Conservation (phyloP, 2,888 invertebrate genomes). For the Cerastoderma edule region DNA sequence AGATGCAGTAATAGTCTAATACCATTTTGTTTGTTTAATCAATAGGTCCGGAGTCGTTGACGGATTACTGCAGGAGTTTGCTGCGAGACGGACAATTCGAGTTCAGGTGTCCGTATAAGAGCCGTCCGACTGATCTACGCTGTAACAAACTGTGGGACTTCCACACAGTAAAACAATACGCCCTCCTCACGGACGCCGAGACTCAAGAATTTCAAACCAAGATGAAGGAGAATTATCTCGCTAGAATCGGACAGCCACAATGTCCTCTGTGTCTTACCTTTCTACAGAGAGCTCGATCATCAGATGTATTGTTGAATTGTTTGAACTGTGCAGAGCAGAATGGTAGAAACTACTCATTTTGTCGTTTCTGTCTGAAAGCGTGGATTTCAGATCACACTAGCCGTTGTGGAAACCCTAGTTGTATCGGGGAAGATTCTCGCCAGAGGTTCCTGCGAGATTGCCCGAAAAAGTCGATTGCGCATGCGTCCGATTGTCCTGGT, state of each 20-base stretch:
- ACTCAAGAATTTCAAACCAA: neutral
- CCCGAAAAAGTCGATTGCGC: conserved; percentile 29
- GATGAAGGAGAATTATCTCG: neutral
- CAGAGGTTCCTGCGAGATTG: neutral
- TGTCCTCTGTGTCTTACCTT: neutral
- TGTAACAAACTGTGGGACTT: too few relatives aligned
- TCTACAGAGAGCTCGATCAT: neutral
- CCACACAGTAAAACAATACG: too few relatives aligned
- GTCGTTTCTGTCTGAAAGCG: neutral
- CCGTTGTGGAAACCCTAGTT: neutral
- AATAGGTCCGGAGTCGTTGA: too few relatives aligned
- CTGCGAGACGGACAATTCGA: too few relatives aligned
- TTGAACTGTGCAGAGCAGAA: neutral
- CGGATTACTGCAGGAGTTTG: too few relatives aligned
- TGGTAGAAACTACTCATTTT: neutral
- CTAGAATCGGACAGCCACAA: neutral
- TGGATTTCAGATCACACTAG: neutral
- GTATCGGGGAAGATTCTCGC: neutral
- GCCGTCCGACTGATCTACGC: too few relatives aligned
- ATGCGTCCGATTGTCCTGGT: conserved; percentile 38
- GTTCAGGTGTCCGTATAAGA: too few relatives aligned
- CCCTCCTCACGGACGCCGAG: neutral
- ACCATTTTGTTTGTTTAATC: too few relatives aligned
- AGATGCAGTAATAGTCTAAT: too few relatives aligned
- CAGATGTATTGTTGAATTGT: too few relatives aligned